Conservation (phyloP, 1,140 invertebrate species). For the Brachionus sp. region DNA sequence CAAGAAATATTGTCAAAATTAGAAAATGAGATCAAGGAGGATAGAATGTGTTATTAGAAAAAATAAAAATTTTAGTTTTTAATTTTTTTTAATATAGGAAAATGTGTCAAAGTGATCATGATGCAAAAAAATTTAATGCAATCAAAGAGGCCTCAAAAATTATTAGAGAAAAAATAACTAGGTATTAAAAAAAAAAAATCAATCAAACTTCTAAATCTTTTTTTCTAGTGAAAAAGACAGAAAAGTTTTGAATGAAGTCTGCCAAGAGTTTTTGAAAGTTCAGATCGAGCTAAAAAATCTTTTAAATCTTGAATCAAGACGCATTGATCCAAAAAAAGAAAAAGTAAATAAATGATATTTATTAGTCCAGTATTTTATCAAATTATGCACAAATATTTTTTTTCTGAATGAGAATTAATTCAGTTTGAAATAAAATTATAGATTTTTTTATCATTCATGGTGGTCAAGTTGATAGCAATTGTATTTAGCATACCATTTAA, state of each 20-base stretch:
- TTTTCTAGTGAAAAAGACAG: background rate
- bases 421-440: no score
- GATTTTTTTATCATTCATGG: no score
- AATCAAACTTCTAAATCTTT: background rate
- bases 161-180: slow-evolving; percentile 1
- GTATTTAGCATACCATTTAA: no score
- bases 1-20: background rate
- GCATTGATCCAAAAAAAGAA: slow-evolving; percentile 24
- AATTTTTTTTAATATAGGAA: background rate
- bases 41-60: background rate
- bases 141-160: slow-evolving; percentile 5
- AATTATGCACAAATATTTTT: no score
- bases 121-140: slow-evolving; percentile 12
- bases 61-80: background rate
- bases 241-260: slow-evolving; percentile 21
- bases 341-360: background rate
- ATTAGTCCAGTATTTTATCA: no score
- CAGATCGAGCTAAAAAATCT: background rate
- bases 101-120: background rate
- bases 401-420: no score
- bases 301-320: background rate
- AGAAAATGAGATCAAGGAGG: background rate
- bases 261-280: background rate
- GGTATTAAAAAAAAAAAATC: background rate
- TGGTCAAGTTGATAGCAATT: no score